Conservation (phyloP, 2,888 invertebrate species). For the Andricus quercusramuli region DNA sequence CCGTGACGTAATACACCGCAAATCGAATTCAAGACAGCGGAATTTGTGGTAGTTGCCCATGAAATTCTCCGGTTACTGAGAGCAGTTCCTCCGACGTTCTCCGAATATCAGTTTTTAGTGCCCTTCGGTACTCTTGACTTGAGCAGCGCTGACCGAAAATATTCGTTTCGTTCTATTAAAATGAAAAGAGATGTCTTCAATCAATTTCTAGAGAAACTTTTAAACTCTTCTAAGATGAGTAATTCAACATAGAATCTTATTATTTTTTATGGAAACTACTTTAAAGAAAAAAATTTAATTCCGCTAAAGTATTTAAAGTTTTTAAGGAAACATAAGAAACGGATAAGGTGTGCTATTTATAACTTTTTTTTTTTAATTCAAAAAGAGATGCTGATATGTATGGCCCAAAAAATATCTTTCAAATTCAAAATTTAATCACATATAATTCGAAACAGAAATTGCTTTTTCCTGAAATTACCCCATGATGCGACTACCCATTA, state of each 20-base stretch:
- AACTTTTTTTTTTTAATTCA: no score
- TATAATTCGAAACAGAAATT: neutral
- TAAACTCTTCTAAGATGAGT: no score
- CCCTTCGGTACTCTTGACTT: neutral
- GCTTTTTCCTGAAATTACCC: neutral
- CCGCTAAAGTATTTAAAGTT: neutral
- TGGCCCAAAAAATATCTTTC: no score
- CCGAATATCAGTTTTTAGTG: neutral
- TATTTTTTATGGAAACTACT: neutral
- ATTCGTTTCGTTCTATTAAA: neutral
- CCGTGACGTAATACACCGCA: constrained; percentile 11
- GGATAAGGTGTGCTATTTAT: no score
- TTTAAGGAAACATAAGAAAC: neutral
- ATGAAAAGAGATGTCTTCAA: neutral
- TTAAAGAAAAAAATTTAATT: neutral
- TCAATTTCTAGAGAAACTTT: neutral
- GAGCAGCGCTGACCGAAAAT: neutral
- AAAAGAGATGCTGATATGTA: no score
- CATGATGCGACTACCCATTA: neutral
- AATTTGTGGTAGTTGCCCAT: constrained; percentile 9
- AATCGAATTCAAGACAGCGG: constrained; percentile 29
- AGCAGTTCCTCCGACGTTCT: constrained; percentile 2
- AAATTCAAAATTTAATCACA: neutral
- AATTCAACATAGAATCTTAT: no score
- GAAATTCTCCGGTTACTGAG: neutral